Evolutionary conservation across 2,797 vertebrate genomes (phyloP).

Genomic region (Gymnocypris eckloni): DNA sequence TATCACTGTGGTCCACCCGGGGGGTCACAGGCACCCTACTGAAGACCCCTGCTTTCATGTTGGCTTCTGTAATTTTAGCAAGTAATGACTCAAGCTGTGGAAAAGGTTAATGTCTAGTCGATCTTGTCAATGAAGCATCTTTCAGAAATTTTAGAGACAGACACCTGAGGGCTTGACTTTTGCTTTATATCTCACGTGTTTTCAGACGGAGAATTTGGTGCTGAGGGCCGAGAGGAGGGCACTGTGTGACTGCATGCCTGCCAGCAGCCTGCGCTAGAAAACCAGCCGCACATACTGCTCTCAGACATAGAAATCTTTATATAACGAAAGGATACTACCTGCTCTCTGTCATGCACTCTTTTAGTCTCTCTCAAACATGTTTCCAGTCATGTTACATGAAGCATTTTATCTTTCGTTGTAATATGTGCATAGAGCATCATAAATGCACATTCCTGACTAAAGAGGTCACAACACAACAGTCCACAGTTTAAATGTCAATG

Average conservation of each 20-base stretch:
- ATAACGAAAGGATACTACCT: conserved; percentile 20
- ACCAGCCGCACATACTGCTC: background rate
- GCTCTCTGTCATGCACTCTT: conserved; percentile 14
- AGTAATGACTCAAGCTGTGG: conserved; percentile 1
- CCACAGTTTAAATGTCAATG: background rate
- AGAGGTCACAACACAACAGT: background rate
- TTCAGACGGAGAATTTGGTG: conserved; percentile 90
- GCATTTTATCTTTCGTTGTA: conserved; percentile 11
- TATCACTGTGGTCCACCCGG: background rate
- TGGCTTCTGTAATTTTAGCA: background rate
- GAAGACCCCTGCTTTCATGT: background rate
- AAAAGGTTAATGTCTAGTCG: background rate
- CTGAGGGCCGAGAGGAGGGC: conserved; percentile 88
- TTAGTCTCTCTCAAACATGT: conserved; percentile 10
- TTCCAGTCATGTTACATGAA: background rate
- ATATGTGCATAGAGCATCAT: background rate
- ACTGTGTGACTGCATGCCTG: conserved; percentile 88
- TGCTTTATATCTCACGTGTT: conserved; percentile 18
- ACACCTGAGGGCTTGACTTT: background rate
- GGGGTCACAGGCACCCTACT: background rate
- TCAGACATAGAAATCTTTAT: conserved; percentile 8
- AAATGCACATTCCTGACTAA: conserved; percentile 25
- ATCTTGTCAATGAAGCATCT: background rate
- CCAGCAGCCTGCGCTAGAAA: conserved; percentile 83
- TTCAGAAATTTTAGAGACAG: background rate